Base-by-base conservation (phyloP, 2,113 vertebrate species). In the Heptranchias perlo region DNA sequence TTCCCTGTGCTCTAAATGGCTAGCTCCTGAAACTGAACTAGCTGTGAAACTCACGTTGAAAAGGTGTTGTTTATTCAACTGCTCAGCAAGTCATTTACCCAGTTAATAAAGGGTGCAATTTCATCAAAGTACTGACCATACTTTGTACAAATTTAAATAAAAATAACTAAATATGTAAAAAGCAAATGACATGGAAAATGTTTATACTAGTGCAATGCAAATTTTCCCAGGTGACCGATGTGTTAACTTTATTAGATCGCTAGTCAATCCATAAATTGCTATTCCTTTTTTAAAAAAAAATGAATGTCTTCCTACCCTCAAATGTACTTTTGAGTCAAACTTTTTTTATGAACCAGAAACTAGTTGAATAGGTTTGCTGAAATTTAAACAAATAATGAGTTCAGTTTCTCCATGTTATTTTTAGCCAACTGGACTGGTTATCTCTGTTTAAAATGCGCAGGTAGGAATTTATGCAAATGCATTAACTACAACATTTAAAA, bases 1-100 rank as follows among this genome's bases (percentile, higher is more conserved):
- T 98, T 98, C 97, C 97, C 97, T 96, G 96, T 97, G 96, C 97
- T 97, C 62, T 96, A 25, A 96, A 97, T 97, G 97, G 97, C 96
- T 97, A 96, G 97, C 97, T 97, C 97, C 96, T 97, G 97, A 97
- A 98, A 97, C 97, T 97, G 97, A 97, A 96, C 96, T 97, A 96
- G 58, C 97, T 96, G 97, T 97, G 92, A 96, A 31, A 31, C 28
- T 86, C 39, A 28, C 58, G 82, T 69, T 94, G 49, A 62, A 64
- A 25, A 64, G 8, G 18, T 6, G 21, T 31, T 39, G 13, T 61
- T 62, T 62, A n/a, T 62, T 64, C 58, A 94, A 25, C 35, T 10
- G 21, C 23, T 44, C 18, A 25, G 35, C 35, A 94, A 94, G 92
- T 1, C 58, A 67, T 44, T 94, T 94, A 44, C 47, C 92, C 18